Percentiles rank a stretch among this genome's conserved stretches.
Conservation (phyloP, 2,888 invertebrate genomes). For the Nemurella pictetii region DNA sequence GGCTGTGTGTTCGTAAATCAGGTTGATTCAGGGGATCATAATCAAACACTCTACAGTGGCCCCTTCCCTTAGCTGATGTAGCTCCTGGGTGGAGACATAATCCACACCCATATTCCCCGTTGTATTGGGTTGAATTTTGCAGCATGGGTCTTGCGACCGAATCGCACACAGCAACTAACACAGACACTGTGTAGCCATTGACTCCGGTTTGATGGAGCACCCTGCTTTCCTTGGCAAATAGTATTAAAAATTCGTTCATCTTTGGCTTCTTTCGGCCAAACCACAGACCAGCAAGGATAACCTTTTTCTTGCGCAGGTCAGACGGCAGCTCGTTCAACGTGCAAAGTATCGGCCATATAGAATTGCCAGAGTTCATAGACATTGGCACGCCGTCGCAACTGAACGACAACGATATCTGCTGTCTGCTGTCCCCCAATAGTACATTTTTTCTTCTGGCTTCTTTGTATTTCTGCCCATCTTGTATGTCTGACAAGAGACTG, state of each 20-base stretch:
- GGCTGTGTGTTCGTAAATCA: conserved; percentile 26
- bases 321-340: neutral
- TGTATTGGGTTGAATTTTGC: conserved; percentile 34
- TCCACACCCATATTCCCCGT: conserved; percentile 38
- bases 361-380: neutral
- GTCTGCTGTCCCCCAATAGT: neutral
- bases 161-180: conserved; percentile 21
- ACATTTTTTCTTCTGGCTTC: no score
- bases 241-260: neutral
- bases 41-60: conserved; percentile 24
- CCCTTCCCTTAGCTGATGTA: conserved; percentile 38
- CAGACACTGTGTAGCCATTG: neutral
- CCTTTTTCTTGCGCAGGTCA: neutral
- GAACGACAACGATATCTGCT: neutral
- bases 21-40: conserved; percentile 29
- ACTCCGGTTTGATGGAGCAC: neutral
- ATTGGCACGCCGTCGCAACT: neutral
- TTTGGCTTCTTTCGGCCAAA: neutral
- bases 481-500: neutral
- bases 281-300: neutral
- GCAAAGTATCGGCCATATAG: neutral
- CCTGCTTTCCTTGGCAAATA: neutral
- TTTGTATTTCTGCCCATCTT: neutral
- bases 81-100: conserved; percentile 36
- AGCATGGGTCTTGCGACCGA: conserved; percentile 29